Percentiles rank a stretch among this genome's conserved stretches.
Evolutionary conservation across 2,797 vertebrate species (phyloP).

Genomic region (Sebastes matsubarae): DNA sequence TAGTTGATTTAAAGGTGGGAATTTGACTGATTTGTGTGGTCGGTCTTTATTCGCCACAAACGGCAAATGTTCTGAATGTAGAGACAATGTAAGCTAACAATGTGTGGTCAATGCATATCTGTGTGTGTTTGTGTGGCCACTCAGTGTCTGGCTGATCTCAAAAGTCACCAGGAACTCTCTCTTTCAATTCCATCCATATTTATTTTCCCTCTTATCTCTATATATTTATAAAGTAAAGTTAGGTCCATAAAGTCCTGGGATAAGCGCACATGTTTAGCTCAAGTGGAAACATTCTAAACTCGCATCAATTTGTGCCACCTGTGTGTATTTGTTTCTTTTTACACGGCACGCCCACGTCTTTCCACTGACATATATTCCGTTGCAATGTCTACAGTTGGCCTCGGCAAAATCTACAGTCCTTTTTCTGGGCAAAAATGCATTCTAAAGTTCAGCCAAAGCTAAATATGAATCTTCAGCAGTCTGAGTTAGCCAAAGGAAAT

Average conservation of each 20-base stretch:
- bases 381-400: not conserved
- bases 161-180: not conserved
- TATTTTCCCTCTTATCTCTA: not conserved
- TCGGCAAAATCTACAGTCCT: not conserved
- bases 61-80: not conserved
- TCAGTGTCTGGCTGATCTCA: not conserved
- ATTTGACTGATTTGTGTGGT: not conserved
- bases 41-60: not conserved
- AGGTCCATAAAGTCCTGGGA: not conserved
- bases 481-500: not conserved
- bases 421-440: not conserved
- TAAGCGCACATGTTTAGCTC: not conserved
- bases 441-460: not conserved
- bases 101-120: not conserved
- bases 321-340: not conserved
- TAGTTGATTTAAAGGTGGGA: not conserved
- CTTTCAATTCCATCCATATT: not conserved
- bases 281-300: not conserved
- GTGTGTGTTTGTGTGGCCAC: not conserved
- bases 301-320: not conserved
- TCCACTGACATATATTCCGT: not conserved
- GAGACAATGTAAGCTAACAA: not conserved
- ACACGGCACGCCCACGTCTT: not conserved
- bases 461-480: not conserved
- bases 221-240: not conserved